A percentile compares a stretch with the other conserved stretches of the same genome.
Evolutionary conservation across 2,113 vertebrate species (phyloP).

Genomic region (Eidolon helvum): DNA sequence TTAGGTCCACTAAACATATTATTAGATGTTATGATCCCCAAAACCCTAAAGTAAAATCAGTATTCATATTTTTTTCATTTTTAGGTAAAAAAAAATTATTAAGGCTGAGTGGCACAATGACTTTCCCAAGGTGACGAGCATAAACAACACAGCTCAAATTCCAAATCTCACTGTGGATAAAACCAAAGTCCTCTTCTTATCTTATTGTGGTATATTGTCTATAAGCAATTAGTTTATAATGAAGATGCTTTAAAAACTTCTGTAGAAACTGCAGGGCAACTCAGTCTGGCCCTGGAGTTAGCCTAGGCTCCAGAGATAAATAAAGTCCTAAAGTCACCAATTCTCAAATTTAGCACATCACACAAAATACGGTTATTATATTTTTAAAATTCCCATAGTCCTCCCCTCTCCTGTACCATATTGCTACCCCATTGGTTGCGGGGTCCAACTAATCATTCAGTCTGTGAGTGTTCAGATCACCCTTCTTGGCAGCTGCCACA

Average conservation of each 20-base stretch:
- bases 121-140: neutral
- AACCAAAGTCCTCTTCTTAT: neutral
- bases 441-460: neutral
- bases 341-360: neutral
- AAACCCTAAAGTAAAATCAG: neutral
- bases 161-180: neutral
- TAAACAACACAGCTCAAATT: neutral
- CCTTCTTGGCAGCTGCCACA: neutral
- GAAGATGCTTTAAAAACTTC: neutral
- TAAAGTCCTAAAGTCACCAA: neutral
- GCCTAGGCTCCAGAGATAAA: neutral
- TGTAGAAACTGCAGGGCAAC: neutral
- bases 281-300: neutral
- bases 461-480: neutral
- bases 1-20: neutral
- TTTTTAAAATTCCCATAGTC: neutral
- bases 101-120: neutral
- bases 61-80: neutral
- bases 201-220: neutral
- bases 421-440: neutral
- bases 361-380: neutral
- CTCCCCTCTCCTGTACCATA: neutral
- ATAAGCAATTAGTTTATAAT: neutral
- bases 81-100: neutral
- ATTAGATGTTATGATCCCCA: neutral